Base-by-base conservation (phyloP, 2,113 vertebrate species). In the Actenoides lindsayi region DNA sequence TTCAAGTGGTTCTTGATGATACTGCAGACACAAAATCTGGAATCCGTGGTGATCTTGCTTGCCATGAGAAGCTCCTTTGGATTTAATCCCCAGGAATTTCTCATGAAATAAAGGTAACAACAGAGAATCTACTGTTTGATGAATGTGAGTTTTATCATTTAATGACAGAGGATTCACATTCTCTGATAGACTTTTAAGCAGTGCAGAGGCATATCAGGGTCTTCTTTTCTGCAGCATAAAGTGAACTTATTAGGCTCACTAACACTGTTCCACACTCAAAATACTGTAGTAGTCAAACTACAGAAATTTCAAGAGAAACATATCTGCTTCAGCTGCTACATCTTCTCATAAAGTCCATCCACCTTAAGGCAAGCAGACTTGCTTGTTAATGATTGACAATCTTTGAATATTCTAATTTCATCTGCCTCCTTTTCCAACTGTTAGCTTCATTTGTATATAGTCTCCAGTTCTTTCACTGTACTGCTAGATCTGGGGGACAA, bases 1-100 rank as follows among this genome's bases (percentile, higher is more conserved):
- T 89, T 92, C 65, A 91, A 56, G 83, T 89, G 69, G 83, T 96
- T 97, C 96, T 92, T 95, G 83, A 83, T 91, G 41, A 41, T 92
- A 79, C 35, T 63, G 33, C 59, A 75, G 75, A 41, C 56, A 76
- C 5, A 89, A 74, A 96, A 89, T 95, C 74, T 90, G 89, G 93
- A 96, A 96, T 94, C 87, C 53, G 3, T 30, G 77, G 83, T 94
- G 89, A 93, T 95, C 87, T 87, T 93, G 33, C 62, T 91, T 95
- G 87, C 65, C 17, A 8, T 75, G 39, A 84, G 83, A 90, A 86
- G 83, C 62, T 91, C 86, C 69, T 82, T 79, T 79, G 77, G 87
- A 53, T 91, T 93, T 59, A 89, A 87, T 94, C 83, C 94, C 77
- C 77, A 57, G 91, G 89, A 95, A 91, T 93, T 94, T 83, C 82